Evolutionary conservation across 2,113 vertebrate species (phyloP), one percentile per base, ranked within the genome.

Genomic region (Haemorhous mexicanus): DNA sequence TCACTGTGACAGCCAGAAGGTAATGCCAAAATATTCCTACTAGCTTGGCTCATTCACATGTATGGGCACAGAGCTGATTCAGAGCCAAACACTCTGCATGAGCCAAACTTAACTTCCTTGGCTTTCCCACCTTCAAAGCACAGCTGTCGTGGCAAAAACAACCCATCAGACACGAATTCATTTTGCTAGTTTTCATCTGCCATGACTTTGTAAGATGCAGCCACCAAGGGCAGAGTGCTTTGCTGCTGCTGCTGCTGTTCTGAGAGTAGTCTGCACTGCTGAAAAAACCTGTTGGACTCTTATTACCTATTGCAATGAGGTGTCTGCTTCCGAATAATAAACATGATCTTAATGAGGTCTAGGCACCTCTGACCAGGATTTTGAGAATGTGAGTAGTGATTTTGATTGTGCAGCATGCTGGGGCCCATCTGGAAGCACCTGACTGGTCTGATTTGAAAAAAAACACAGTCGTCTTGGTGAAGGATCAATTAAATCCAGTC

Each of bases 201-300:
- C 94, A 49, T 97, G 97, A 96, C 96, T 97, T 97, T 97, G 95
- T 91, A 92, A 93, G 93, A 96, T 76, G 61, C 33, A 94, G 52
- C 64, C 87, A 97, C 78, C 93, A 97, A 97, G 95, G 96, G 78
- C 96, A 97, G 80, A 94, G 53, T 61, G 46, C 78, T 96, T 93
- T 94, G 73, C 84, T 89, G 58, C 50, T 90, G 53, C 49, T 74
- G 70, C 86, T 76, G 66, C 75, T 93, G 84, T 91, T 96, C 41
- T 55, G 93, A 95, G 89, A 81, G 61, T n/a, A 68, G 63, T 55
- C 55, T 35, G 41, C 22, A 53, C 43, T 85, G 44, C 43, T 79
- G 63, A 87, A 95, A 84, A 90, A 85, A 52, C 7, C n/a, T 84
- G 63, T 87, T 69, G 67, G 56, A 89, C 43, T 62, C 70, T 68